Evolutionary conservation across 2,113 vertebrate genomes (phyloP), one percentile per base, ranked within the genome.

Genomic region (Gymnocephalus cernua): DNA sequence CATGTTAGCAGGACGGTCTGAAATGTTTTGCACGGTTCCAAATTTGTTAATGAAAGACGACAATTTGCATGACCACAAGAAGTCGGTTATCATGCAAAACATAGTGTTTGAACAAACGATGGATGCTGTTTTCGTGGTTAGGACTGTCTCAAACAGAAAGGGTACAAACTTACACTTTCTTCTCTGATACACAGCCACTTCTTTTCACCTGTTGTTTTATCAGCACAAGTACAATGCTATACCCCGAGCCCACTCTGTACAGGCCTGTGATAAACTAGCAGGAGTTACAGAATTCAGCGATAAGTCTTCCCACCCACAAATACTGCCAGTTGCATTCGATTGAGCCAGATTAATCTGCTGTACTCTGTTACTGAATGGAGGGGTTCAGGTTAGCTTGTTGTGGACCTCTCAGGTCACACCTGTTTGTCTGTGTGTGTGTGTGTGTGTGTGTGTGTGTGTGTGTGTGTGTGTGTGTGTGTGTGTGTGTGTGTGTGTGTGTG

Each of bases 331-430:
- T 56, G 4, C 1, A 44, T 79, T 82, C 4, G 45, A 59, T 76
- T 2, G 41, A 64, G 74, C 58, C 50, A 21, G 56, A 69, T 80
- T 85, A 23, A 82, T 80, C 75, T 59, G 29, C 38, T 53, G 14
- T 41, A 4, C 27, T 53, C 38, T 64, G 72, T 50, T 35, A 14
- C 65, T 75, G 53, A 45, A 61, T 25, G 35, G 5, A 38, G 29
- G 27, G 50, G 47, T 70, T 32, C 48, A 79, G 47, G 69, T 67
- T 47, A 44, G 45, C 51, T 38, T 38, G 23, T 72, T 74, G 3
- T 21, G 2, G 53, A n/a, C 29, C 51, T 65, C 29, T 58, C 50
- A 32, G 32, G 51, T 51, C 8, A 0, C 59, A 50, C n/a, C 16
- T 65, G 25, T 2, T 2, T 14, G 14, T 51, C 5, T 58, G n/a